Percentiles rank a stretch among this genome's conserved stretches.
phyloP scores from a whole-genome alignment of 2,113 vertebrate species.

The Morone saxatilis region DNA sequence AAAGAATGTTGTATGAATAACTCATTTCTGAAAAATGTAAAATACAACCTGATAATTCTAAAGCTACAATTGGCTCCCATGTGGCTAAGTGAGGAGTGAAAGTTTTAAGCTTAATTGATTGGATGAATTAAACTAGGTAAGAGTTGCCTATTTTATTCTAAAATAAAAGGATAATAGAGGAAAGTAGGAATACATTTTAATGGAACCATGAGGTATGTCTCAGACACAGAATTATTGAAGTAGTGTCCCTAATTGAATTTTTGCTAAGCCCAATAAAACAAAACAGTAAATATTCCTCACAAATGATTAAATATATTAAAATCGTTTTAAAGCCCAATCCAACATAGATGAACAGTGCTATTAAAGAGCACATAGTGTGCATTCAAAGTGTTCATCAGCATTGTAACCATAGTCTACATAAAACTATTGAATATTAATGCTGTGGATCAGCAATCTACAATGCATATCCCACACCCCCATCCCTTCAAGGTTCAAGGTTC shows the following conservation, averaged over 20 bases:
- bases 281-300: conserved; percentile 3
- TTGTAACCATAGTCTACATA: too few relatives aligned
- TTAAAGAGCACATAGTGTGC: neutral
- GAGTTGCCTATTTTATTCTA: neutral
- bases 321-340: conserved; percentile 8
- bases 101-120: conserved; percentile 21
- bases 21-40: neutral
- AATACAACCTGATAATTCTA: neutral
- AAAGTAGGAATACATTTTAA: conserved; percentile 1
- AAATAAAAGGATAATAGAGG: neutral
- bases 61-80: neutral
- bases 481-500: neutral
- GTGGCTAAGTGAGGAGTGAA: neutral
- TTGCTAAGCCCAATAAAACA: conserved; percentile 1
- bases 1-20: conserved; percentile 2
- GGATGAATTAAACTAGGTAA: conserved; percentile 13
- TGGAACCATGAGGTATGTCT: neutral
- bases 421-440: neutral
- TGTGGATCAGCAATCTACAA: neutral
- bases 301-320: conserved; percentile 5
- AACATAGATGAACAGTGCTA: neutral
- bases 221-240: conserved; percentile 10
- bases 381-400: neutral
- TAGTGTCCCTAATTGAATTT: neutral
- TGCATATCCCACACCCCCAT: neutral